Evolutionary conservation across 2,797 vertebrate genomes (phyloP).

Genomic region (Squalus acanthias): DNA sequence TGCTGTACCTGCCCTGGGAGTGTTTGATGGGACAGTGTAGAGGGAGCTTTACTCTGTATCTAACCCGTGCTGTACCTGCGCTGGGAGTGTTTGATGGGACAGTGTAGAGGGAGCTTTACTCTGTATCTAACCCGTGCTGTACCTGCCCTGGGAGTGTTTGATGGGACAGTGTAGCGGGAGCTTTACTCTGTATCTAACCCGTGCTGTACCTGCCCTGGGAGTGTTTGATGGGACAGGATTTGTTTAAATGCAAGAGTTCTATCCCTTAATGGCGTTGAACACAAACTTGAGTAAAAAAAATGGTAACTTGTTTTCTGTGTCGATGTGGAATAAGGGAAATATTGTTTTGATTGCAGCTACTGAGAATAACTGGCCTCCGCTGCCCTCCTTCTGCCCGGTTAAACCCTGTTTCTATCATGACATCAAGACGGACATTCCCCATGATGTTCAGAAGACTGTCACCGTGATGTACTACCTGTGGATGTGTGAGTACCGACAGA

Average conservation of each 20-base stretch:
- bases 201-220: not conserved
- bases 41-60: too few relatives aligned
- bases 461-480: constrained; percentile 93
- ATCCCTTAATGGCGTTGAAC: not conserved
- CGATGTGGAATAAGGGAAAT: not conserved
- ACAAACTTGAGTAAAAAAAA: not conserved
- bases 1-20: too few relatives aligned
- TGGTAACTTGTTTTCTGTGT: not conserved
- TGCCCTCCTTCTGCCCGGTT: constrained; percentile 84
- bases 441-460: constrained; percentile 84
- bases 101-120: too few relatives aligned
- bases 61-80: too few relatives aligned
- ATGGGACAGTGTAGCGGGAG: too few relatives aligned
- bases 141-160: too few relatives aligned
- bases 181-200: too few relatives aligned
- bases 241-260: not conserved
- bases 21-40: too few relatives aligned
- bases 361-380: constrained; percentile 89
- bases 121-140: too few relatives aligned
- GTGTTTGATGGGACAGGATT: not conserved
- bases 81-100: too few relatives aligned
- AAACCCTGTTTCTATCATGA: constrained; percentile 96
- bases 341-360: constrained; percentile 56
- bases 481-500: constrained; percentile 72
- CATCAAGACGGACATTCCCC: constrained; percentile 81